Evolutionary conservation across 2,797 vertebrate species (phyloP), one percentile per base, ranked within the genome.

Genomic region (Buphagus erythrorhynchus): DNA sequence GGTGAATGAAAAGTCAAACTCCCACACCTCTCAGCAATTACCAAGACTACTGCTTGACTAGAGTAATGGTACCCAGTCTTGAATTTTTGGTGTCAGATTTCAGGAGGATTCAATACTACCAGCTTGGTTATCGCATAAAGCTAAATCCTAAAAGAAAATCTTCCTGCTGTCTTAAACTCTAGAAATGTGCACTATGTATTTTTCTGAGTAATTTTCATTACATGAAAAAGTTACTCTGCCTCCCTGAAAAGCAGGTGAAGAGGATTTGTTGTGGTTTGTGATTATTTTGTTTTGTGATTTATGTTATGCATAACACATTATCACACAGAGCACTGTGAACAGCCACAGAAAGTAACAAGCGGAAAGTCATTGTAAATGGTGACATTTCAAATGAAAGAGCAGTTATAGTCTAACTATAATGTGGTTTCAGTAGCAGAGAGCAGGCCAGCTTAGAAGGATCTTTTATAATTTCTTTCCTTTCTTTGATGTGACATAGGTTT

Each of bases 71-170:
- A 77, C 18, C 13, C n/a, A 81, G 28, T 6, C 48, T 45, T 74
- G 59, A 71, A 54, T 81, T 84, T 88, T 76, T 65, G 43, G 58
- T 61, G 46, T 31, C 52, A 85, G 26, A 74, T 85, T 96, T 95
- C 76, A 62, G 51, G 43, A 91, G 38, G 72, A 57, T 84, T 91
- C 79, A 86, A 35, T 78, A 58, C 88, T 75, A 43, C 38, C 55
- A 68, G 40, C 36, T 66, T 57, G 19, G 29, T 58, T 87, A 78
- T 52, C 81, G 86, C 65, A 88, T 40, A 77, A 66, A 93, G 31
- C 22, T 92, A 92, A 88, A 87, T 55, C 71, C 79, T 65, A 25
- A 83, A 75, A 72, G 43, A 78, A 90, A 94, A 80, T 42, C 76
- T 79, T 77, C 36, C 87, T n/a, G 49, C 42, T 75, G 21, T 59